Evolutionary conservation across 2,797 vertebrate species (phyloP), one percentile per base, ranked within the genome.

Genomic region (Thaleichthys pacificus): DNA sequence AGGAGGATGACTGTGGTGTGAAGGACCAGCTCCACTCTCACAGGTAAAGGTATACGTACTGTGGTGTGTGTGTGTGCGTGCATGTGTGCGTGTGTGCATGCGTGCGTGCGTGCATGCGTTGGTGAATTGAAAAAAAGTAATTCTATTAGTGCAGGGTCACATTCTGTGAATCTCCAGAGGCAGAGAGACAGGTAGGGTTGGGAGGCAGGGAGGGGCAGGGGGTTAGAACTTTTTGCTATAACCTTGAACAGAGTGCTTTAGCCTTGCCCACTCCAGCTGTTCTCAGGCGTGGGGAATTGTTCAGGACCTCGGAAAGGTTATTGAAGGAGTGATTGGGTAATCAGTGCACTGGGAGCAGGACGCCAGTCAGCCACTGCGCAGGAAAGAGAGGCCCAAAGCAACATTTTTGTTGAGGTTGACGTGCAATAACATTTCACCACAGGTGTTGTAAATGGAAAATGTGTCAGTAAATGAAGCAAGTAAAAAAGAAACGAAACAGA

Each of bases 201-300:
- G 73, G 72, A 82, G 38, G 28, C 51, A 62, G 30, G 35, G 7
- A 54, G 14, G 19, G 80, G 78, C 38, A 38, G 60, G 57, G 58
- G 54, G 32, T 42, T 72, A 71, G 74, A 74, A 82, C 77, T 80
- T 81, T 72, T 70, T 19, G 21, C 28, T 51, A 8, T 49, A 26
- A 64, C 60, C 54, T 63, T 64, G 11, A 65, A 26, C 57, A 61
- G 22, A 63, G 70, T 17, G 61, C 61, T 51, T 82, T 77, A 64
- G 22, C 70, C 64, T 62, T 70, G 68, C 30, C 19, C 11, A 47
- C 42, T 57, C 51, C 69, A 32, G 69, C 69, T 54, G 60, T 22
- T 26, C 17, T 26, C 38, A 47, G 42, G 28, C 0, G 8, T 28
- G 24, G 58, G 57, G 42, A 77, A 72, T 61, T 47, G 28, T 66